Evolutionary conservation across 2,113 vertebrate species (phyloP).

Genomic region (Chionomys nivalis): DNA sequence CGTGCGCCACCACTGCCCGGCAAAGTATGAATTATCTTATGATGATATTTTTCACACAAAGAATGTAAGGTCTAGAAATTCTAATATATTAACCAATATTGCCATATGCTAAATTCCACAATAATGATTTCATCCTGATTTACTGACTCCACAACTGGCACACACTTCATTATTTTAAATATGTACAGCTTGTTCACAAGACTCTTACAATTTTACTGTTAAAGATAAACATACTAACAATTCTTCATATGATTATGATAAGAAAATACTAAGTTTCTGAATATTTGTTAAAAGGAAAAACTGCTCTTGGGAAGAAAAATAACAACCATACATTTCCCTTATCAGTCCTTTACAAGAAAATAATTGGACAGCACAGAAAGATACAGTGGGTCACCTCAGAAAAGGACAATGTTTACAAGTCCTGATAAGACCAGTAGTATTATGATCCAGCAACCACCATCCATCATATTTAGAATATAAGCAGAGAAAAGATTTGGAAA

Average conservation of each 20-base stretch:
- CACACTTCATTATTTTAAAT: background rate
- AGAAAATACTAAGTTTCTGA: constrained; percentile 14
- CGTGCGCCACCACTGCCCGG: too few species aligned
- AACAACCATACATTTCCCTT: constrained; percentile 29
- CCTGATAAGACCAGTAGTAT: constrained; percentile 51
- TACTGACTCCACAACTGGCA: background rate
- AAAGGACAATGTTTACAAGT: constrained; percentile 42
- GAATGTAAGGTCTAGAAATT: background rate
- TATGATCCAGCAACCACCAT: constrained; percentile 33
- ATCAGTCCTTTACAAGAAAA: constrained; percentile 60
- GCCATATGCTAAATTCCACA: background rate
- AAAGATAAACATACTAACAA: constrained; percentile 12
- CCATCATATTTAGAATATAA: constrained; percentile 46
- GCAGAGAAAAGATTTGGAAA: background rate
- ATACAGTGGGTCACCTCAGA: constrained; percentile 48
- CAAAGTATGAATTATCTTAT: background rate
- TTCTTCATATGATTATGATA: background rate
- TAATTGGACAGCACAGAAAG: constrained; percentile 35
- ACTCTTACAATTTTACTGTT: background rate
- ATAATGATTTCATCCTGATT: background rate
- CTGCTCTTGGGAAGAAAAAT: constrained; percentile 32
- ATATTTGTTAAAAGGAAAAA: constrained; percentile 32
- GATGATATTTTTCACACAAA: background rate
- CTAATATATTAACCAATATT: background rate
- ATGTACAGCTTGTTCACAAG: background rate